phyloP scores from a whole-genome alignment of 2,888 invertebrate species.

The Amblyjoppa proteus region DNA sequence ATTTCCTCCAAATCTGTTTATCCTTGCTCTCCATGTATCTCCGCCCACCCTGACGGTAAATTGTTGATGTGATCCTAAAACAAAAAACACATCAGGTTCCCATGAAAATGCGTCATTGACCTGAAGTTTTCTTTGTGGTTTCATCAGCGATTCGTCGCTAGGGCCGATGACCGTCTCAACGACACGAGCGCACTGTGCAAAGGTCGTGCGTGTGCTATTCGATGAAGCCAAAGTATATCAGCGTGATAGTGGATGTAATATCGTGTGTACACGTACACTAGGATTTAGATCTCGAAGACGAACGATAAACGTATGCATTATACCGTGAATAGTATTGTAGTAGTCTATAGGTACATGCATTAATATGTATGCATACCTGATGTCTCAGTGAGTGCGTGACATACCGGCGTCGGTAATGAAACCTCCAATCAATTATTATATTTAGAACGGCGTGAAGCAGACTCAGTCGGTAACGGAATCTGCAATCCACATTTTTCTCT shows the following conservation, averaged over 20 bases:
- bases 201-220: not conserved
- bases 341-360: slow-evolving; percentile 24
- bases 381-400: not conserved
- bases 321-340: slow-evolving; percentile 29
- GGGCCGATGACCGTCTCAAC: slow-evolving; percentile 4
- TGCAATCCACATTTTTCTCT: no score
- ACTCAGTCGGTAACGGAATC: no score
- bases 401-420: not conserved
- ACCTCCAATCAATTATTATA: no score
- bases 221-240: slow-evolving; percentile 45
- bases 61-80: not conserved
- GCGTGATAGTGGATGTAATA: slow-evolving; percentile 21
- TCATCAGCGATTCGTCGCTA: not conserved
- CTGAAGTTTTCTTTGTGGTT: not conserved
- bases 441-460: no score
- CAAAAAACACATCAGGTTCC: not conserved
- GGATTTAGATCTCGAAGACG: not conserved
- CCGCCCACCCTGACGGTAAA: slow-evolving; percentile 7
- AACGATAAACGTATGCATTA: slow-evolving; percentile 2
- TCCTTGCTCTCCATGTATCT: not conserved
- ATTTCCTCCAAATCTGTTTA: not conserved
- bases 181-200: not conserved
- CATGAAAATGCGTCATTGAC: not conserved
- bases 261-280: slow-evolving; percentile 23
- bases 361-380: slow-evolving; percentile 14